Evolutionary conservation across 2,888 invertebrate species (phyloP).

Genomic region (Bunonema sp.): DNA sequence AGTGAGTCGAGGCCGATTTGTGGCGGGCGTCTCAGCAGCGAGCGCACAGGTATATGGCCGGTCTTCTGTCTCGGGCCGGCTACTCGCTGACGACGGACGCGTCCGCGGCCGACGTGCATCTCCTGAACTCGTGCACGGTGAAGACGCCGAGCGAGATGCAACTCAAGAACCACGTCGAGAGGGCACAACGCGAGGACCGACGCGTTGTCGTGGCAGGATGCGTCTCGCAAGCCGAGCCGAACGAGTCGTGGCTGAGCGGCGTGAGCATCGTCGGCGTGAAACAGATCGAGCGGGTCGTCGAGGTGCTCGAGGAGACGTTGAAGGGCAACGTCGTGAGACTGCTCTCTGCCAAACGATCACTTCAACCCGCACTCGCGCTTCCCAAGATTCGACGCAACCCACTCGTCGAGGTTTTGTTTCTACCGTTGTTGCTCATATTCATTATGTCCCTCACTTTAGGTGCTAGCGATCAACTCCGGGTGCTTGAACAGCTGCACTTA

Average conservation of each 20-base stretch:
- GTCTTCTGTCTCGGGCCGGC: slow-evolving; percentile 55
- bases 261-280: slow-evolving; percentile 91
- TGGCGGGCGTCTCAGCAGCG: too few species aligned
- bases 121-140: slow-evolving; percentile 91
- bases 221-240: slow-evolving; percentile 69
- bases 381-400: slow-evolving; percentile 91
- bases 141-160: slow-evolving; percentile 75
- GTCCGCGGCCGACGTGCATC: slow-evolving; percentile 71
- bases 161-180: slow-evolving; percentile 12
- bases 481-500: slow-evolving; percentile 96
- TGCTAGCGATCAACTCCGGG: slow-evolving; percentile 40
- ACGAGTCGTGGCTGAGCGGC: slow-evolving; percentile 50
- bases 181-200: slow-evolving; percentile 54
- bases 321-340: too few species aligned
- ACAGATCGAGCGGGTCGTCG: slow-evolving; percentile 88
- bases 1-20: too few species aligned
- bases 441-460: slow-evolving; percentile 3
- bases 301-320: slow-evolving; percentile 89
- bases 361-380: slow-evolving; percentile 63
- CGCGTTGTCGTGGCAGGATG: slow-evolving; percentile 89
- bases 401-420: slow-evolving; percentile 70
- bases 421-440: background rate
- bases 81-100: slow-evolving; percentile 55
- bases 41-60: slow-evolving; percentile 99
- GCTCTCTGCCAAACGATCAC: background rate